These are phyloP conservation scores for Holotrichia oblita DNA, from an alignment of 1,140 invertebrate species.

Conservation along the genomic window DNA sequence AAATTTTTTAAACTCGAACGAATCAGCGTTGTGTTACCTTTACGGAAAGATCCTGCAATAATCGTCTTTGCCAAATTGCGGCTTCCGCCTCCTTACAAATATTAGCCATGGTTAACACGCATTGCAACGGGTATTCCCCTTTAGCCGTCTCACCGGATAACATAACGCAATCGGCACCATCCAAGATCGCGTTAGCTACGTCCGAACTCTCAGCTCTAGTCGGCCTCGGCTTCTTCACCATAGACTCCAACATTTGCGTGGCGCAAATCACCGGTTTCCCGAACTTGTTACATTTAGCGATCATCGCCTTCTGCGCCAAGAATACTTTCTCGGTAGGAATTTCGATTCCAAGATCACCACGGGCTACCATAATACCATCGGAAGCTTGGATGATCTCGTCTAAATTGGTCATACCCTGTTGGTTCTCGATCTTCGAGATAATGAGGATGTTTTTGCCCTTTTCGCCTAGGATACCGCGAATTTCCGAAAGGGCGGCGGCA, in stretches of 20 bases:
- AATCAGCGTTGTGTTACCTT: too few species aligned
- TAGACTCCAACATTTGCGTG: slow-evolving; percentile 98
- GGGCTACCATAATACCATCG: slow-evolving; percentile 97
- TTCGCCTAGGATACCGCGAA: slow-evolving; percentile 88
- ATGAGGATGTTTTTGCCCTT: slow-evolving; percentile 95
- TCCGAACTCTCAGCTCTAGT: slow-evolving; percentile 97
- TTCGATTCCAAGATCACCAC: slow-evolving; percentile 97
- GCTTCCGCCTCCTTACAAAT: slow-evolving; percentile 98
- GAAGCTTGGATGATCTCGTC: slow-evolving; percentile 93
- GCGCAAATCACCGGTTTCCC: slow-evolving; percentile 98
- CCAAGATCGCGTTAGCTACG: slow-evolving; percentile 96
- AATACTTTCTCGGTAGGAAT: slow-evolving; percentile 99
- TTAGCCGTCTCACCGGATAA: slow-evolving; percentile 98
- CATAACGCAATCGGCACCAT: slow-evolving; percentile 99
- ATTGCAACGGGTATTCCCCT: slow-evolving; percentile 93
- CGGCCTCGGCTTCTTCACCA: slow-evolving; percentile 96
- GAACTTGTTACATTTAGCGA: slow-evolving; percentile 85
- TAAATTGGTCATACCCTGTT: slow-evolving; percentile 93
- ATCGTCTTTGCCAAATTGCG: slow-evolving; percentile 93
- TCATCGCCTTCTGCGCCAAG: slow-evolving; percentile 97
- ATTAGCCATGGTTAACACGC: slow-evolving; percentile 94
- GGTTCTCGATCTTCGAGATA: slow-evolving; percentile 98
- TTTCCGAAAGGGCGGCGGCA: slow-evolving; percentile 88
- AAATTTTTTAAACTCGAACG: too few species aligned
- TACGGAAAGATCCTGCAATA: slow-evolving; percentile 86